Percentiles rank a stretch among this genome's conserved stretches.
phyloP scores from a whole-genome alignment of 2,888 invertebrate genomes.

The Temnothorax ravouxi region DNA sequence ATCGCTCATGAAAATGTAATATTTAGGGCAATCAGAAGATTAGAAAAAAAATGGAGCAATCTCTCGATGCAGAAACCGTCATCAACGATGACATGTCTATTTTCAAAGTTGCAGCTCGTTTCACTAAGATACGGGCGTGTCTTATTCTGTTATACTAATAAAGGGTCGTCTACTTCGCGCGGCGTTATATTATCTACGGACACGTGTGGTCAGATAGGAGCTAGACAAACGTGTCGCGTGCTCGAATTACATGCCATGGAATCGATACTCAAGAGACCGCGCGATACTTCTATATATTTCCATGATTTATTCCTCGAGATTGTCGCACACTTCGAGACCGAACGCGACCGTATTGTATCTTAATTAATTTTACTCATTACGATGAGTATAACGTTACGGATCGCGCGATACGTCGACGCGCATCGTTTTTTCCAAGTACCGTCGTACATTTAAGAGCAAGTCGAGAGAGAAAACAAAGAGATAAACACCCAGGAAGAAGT shows the following conservation, averaged over 20 bases:
- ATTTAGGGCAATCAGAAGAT: conserved; percentile 23
- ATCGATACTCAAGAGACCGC: conserved; percentile 2
- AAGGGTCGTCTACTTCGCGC: conserved; percentile 39
- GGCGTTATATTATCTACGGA: conserved; percentile 1
- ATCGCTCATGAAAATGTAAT: not conserved
- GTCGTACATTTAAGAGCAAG: not conserved
- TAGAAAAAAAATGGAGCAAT: not conserved
- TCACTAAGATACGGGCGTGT: conserved; percentile 51
- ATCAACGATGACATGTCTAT: conserved; percentile 12
- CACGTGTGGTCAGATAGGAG: conserved; percentile 43
- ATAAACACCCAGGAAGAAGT: conserved; percentile 8
- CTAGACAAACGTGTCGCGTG: conserved; percentile 27
- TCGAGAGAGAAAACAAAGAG: not conserved
- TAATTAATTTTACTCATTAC: conserved; percentile 24
- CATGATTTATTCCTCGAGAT: conserved; percentile 34
- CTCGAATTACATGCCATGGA: conserved; percentile 38
- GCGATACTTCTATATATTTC: conserved; percentile 30
- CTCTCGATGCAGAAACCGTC: conserved; percentile 15
- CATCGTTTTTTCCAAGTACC: not conserved
- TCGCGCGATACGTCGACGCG: not conserved
- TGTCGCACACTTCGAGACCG: not conserved
- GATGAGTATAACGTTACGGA: not conserved
- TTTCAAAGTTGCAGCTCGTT: conserved; percentile 37
- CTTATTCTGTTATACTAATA: conserved; percentile 46
- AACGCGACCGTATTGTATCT: not conserved